A percentile compares a stretch with the other conserved stretches of the same genome.
Conservation (phyloP, 1,140 invertebrate genomes). For the Leptinotarsa texana region DNA sequence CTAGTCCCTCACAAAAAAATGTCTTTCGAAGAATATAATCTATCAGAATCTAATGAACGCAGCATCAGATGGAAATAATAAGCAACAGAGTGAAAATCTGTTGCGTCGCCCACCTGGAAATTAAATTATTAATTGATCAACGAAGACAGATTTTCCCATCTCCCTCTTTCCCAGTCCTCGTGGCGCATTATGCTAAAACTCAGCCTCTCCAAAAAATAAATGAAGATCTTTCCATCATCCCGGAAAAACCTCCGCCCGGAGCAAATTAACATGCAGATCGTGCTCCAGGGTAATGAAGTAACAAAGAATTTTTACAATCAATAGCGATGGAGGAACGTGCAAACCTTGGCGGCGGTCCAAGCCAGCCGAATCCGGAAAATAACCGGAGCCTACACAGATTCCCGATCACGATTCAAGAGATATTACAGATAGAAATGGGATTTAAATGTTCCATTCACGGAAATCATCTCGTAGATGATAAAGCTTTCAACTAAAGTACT, state of each 20-base stretch:
- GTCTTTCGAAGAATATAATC: too few relatives aligned
- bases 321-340: not conserved
- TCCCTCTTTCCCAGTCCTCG: too few relatives aligned
- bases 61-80: too few relatives aligned
- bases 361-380: not conserved
- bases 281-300: not conserved
- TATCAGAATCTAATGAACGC: too few relatives aligned
- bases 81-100: too few relatives aligned
- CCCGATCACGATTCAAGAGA: slow-evolving; percentile 12
- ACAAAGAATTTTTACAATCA: not conserved
- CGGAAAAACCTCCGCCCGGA: not conserved
- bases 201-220: too few relatives aligned
- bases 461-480: slow-evolving; percentile 32
- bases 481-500: slow-evolving; percentile 33
- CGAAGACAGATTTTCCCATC: too few relatives aligned
- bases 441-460: slow-evolving; percentile 34
- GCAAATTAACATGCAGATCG: not conserved
- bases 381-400: slow-evolving; percentile 17
- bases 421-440: slow-evolving; percentile 28
- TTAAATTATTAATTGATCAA: too few relatives aligned
- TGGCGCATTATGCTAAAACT: too few relatives aligned
- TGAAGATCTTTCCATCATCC: too few relatives aligned
- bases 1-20: too few relatives aligned
- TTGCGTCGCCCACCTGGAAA: too few relatives aligned
- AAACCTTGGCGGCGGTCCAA: not conserved